Base-by-base conservation (phyloP, 1,140 invertebrate species). In the Phocides pigmalion region DNA sequence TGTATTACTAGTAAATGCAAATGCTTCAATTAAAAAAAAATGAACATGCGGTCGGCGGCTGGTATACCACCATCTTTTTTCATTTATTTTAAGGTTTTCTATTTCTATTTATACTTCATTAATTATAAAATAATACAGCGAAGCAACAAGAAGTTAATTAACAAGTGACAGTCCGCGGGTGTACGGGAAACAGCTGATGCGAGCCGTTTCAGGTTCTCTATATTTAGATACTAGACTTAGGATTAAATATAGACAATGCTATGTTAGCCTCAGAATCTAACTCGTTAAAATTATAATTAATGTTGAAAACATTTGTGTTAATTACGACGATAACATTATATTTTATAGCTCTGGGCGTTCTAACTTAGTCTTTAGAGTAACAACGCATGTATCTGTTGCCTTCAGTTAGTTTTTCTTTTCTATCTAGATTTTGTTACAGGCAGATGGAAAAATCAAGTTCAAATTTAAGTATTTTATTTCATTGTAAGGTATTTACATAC, bases 91-190 rank as follows among this genome's bases (percentile, higher is more conserved):
- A n/a, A n/a, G n/a, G n/a, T n/a, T n/a, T n/a, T n/a, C n/a, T n/a
- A n/a, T n/a, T n/a, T n/a, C n/a, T n/a, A n/a, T n/a, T 28, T 28
- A 28, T 8, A 28, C 25, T 28, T 28, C 25, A 28, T 6, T 35
- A 35, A 35, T 35, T 35, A 39, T 4, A 14, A 39, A 14, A 39
- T 2, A 39, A 39, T 14, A 3, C 35, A 14, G 3, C 6, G n/a
- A 32, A 39, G 35, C 12, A 39, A 39, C 35, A 39, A 39, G 35
- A 39, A 39, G 14, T 39, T 39, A 39, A 39, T 39, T 39, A 39
- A 39, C 35, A 14, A 35, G 11, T 2, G 12, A 14, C 12, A 39
- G 12, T 12, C 5, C 35, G 2, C 35, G 35, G 35, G 35, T 39
- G 35, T 14, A 14, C 35, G 35, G 35, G 35, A 39, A 39, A 39